phyloP scores from a whole-genome alignment of 2,113 vertebrate species.

The Cyanoderma ruficeps region DNA sequence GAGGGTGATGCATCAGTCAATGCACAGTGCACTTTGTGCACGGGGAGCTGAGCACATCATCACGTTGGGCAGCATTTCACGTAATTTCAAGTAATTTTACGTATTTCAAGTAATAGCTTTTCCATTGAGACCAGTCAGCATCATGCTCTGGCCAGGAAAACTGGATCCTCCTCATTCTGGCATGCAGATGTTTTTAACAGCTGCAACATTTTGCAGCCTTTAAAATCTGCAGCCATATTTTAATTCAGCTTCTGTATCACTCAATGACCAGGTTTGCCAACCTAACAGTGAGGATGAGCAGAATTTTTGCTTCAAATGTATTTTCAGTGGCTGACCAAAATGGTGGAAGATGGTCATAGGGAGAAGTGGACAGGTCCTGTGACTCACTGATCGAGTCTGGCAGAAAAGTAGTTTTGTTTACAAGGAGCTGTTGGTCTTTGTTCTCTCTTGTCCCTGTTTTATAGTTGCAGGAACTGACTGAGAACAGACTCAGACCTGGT shows the following conservation, averaged over 20 bases:
- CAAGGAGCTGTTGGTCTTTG: not conserved
- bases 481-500: not conserved
- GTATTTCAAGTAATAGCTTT: not conserved
- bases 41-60: not conserved
- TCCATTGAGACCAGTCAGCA: not conserved
- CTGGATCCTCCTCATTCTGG: not conserved
- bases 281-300: not conserved
- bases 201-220: not conserved
- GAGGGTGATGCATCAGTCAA: not conserved
- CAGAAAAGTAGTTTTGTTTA: not conserved
- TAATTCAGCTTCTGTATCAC: not conserved
- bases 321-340: not conserved
- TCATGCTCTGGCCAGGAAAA: not conserved
- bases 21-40: not conserved
- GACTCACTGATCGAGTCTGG: not conserved
- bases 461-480: not conserved
- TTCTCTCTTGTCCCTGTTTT: not conserved
- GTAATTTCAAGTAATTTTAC: too few species aligned
- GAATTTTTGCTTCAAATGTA: not conserved
- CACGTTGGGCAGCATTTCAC: not conserved
- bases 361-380: not conserved
- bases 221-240: not conserved
- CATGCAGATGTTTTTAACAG: not conserved
- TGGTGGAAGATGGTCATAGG: not conserved
- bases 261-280: rapidly evolving